Conservation (phyloP, 1,140 invertebrate species). For the Drosophila sucinea region DNA sequence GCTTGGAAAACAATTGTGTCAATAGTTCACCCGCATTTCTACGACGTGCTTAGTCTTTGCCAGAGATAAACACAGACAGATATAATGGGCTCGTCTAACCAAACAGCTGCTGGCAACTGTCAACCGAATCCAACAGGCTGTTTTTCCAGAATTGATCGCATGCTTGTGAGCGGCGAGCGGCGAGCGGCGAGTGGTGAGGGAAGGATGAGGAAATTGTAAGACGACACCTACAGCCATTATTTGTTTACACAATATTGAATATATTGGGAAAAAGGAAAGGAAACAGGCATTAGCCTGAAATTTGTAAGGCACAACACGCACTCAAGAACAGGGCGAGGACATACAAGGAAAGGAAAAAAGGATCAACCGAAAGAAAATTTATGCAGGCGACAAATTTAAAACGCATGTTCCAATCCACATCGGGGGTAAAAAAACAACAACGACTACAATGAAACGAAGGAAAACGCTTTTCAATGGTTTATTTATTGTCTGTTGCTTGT, state of each 20-base stretch:
- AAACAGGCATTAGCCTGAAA: constrained; percentile 77
- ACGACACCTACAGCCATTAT: constrained; percentile 75
- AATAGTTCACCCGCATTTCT: constrained; percentile 76
- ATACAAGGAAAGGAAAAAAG: constrained; percentile 44
- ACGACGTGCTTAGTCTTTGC: background rate
- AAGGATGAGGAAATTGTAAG: constrained; percentile 62
- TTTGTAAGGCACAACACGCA: constrained; percentile 79
- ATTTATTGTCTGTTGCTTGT: constrained; percentile 74
- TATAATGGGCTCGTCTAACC: constrained; percentile 55
- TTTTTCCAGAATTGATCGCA: constrained; percentile 51
- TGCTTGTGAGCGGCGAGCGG: constrained; percentile 49
- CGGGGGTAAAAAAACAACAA: background rate
- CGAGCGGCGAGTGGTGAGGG: constrained; percentile 6
- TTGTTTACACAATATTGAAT: constrained; percentile 81
- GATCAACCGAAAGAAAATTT: constrained; percentile 68
- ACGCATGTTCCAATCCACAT: constrained; percentile 62
- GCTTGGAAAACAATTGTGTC: constrained; percentile 76
- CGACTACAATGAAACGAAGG: constrained; percentile 33
- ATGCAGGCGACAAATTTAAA: constrained; percentile 81
- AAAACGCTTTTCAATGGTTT: constrained; percentile 60
- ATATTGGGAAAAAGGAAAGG: constrained; percentile 52
- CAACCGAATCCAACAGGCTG: constrained; percentile 72
- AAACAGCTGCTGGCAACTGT: constrained; percentile 73
- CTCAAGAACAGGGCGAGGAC: constrained; percentile 40
- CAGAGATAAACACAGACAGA: constrained; percentile 65